Percentiles rank a stretch among this genome's conserved stretches.
Conservation (phyloP, 2,113 vertebrate species). For the Talpa occidentalis region DNA sequence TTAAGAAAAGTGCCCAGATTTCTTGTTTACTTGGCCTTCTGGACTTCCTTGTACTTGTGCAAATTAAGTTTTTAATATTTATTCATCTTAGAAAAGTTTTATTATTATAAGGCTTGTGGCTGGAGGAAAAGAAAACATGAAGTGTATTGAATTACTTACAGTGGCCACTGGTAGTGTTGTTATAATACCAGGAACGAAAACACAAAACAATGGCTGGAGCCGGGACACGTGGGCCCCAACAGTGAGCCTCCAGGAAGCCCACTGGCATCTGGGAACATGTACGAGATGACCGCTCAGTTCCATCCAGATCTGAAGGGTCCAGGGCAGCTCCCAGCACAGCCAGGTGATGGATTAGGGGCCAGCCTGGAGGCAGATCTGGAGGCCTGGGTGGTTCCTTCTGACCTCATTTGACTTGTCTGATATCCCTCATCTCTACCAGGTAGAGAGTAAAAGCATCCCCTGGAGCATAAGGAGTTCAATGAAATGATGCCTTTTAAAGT, state of each 20-base stretch:
- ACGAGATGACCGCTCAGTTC: background rate
- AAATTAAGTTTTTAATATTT: conserved; percentile 51
- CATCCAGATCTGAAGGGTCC: background rate
- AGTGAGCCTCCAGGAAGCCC: background rate
- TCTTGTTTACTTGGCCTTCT: conserved; percentile 61
- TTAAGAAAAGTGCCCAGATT: background rate
- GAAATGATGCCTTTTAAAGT: background rate
- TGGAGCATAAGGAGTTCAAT: fast-evolving
- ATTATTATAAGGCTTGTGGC: conserved; percentile 63
- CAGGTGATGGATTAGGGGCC: background rate
- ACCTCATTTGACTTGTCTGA: background rate
- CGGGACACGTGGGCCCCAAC: background rate
- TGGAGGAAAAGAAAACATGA: background rate
- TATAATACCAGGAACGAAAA: conserved; percentile 51
- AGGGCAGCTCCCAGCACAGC: background rate
- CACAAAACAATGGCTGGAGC: background rate
- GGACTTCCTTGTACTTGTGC: background rate
- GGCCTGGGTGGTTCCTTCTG: background rate
- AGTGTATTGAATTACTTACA: conserved; percentile 45
- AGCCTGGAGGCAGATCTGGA: background rate
- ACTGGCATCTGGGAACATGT: background rate
- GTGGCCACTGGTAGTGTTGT: background rate
- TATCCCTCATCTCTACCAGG: background rate
- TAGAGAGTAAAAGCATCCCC: background rate
- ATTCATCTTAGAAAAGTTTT: conserved; percentile 50